These are phyloP conservation scores for Crotalus adamanteus DNA, from an alignment of 2,797 vertebrate genomes.

Conservation along the genomic window DNA sequence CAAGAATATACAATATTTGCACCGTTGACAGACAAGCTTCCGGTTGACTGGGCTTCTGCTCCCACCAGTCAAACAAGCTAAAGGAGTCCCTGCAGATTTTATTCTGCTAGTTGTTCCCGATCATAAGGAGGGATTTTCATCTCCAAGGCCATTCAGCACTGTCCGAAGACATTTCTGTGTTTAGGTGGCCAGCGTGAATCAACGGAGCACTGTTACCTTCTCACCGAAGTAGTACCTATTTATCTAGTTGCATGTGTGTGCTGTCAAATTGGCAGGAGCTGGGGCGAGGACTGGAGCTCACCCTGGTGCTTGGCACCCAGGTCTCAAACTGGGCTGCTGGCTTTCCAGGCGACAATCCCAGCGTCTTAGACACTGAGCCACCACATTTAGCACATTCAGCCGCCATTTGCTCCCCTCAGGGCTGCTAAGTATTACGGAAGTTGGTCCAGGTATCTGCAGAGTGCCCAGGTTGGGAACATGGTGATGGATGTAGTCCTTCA, in stretches of 20 bases:
- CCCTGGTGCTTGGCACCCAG: accelerated
- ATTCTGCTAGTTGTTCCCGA: not conserved
- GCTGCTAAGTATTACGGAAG: not conserved
- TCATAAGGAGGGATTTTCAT: not conserved
- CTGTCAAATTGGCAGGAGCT: too few species aligned
- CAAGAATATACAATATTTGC: too few species aligned
- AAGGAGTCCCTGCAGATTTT: not conserved
- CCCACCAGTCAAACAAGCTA: not conserved
- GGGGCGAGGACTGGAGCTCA: too few species aligned
- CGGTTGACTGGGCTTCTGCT: not conserved
- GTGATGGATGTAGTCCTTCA: not conserved
- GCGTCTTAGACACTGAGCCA: too few species aligned
- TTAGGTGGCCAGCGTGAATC: too few species aligned
- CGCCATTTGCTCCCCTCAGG: not conserved
- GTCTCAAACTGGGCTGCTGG: too few species aligned
- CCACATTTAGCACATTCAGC: too few species aligned
- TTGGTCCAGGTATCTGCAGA: not conserved
- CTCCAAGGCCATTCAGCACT: not conserved
- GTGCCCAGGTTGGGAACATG: not conserved
- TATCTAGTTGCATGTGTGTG: too few species aligned
- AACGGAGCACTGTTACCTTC: too few species aligned
- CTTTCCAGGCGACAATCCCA: too few species aligned
- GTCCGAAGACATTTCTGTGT: not conserved
- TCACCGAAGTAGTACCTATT: too few species aligned
- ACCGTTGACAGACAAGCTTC: not conserved